phyloP scores from a whole-genome alignment of 1,140 invertebrate genomes.

The Periplaneta americana region DNA sequence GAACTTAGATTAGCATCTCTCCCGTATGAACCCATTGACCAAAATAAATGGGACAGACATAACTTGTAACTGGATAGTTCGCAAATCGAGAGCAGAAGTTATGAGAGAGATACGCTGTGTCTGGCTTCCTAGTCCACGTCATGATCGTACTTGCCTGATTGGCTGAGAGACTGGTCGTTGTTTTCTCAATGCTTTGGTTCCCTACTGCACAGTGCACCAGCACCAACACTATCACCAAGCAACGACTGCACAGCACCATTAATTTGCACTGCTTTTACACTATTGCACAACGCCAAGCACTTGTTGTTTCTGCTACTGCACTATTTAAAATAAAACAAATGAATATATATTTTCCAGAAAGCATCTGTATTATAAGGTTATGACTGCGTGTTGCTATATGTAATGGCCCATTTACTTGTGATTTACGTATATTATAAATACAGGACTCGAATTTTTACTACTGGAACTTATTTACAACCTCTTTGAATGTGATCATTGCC shows the following conservation, averaged over 20 bases:
- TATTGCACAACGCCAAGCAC: not conserved
- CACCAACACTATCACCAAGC: not conserved
- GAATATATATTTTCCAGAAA: not conserved
- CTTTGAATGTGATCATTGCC: too few species aligned
- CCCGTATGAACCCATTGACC: not conserved
- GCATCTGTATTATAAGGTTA: not conserved
- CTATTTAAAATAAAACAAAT: not conserved
- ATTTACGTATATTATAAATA: not conserved
- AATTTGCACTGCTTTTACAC: not conserved
- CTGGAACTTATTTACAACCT: not conserved
- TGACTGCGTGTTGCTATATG: too few species aligned
- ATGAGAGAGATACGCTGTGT: not conserved
- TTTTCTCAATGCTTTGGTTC: not conserved
- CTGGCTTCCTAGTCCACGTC: not conserved
- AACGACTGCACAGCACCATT: not conserved
- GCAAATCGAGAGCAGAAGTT: not conserved
- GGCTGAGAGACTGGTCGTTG: not conserved
- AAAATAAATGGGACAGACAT: not conserved
- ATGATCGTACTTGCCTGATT: not conserved
- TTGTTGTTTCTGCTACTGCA: not conserved
- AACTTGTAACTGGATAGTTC: not conserved
- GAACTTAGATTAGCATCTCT: not conserved
- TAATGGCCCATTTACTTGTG: too few species aligned
- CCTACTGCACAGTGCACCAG: not conserved
- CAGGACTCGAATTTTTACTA: not conserved